Conservation (phyloP, 2,113 vertebrate genomes). For the Cygnus buccinator region DNA sequence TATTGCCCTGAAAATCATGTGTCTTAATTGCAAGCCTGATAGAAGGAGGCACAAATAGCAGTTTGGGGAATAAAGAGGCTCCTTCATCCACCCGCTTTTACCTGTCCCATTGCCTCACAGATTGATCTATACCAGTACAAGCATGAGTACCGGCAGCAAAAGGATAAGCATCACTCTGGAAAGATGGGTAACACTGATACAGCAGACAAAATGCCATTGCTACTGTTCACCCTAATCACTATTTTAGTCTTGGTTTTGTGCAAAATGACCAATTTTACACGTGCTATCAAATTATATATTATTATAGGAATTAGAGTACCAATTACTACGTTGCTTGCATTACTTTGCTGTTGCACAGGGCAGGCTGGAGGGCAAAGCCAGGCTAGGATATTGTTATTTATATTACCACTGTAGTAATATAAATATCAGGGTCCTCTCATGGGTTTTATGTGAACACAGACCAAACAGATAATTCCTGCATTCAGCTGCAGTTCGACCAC, state of each 20-base stretch:
- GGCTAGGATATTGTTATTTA: neutral
- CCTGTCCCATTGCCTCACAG: neutral
- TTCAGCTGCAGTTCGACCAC: neutral
- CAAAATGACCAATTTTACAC: neutral
- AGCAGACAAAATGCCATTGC: neutral
- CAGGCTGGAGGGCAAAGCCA: neutral
- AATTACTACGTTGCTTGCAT: neutral
- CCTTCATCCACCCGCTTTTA: neutral
- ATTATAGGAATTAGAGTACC: neutral
- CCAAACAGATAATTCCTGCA: neutral
- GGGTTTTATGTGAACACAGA: neutral
- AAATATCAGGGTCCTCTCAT: neutral
- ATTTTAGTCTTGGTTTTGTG: neutral
- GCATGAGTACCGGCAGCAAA: neutral
- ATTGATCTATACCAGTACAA: neutral
- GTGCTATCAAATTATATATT: neutral
- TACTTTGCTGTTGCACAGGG: neutral
- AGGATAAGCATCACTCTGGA: rapidly evolving
- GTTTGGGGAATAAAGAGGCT: neutral
- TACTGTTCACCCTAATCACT: neutral
- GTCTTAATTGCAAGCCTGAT: neutral
- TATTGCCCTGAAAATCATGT: neutral
- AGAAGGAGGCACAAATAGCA: neutral
- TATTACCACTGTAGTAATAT: neutral
- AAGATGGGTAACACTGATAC: neutral